Base-by-base conservation (phyloP, 2,888 invertebrate genomes). In the Bombylius discolor region DNA sequence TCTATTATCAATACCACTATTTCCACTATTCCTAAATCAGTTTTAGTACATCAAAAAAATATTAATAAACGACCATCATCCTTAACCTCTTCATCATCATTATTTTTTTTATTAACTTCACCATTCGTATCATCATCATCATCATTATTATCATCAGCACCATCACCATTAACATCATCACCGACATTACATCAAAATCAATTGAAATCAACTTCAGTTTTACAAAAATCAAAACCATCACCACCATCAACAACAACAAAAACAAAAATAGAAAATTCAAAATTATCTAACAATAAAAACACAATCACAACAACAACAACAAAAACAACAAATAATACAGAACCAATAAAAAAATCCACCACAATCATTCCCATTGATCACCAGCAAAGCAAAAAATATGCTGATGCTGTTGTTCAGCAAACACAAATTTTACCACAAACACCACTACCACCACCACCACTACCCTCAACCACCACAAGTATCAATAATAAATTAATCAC, bases 401-500 rank as follows among this genome's bases (percentile, higher is more conserved):
- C 51, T 23, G 32, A 39, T 23, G 23, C 23, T 23, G 23, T 23
- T 23, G 23, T 23, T 23, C 23, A 23, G 23, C 23, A 44, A 56
- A 45, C 51, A 54, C 57, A 52, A 55, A 48, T 47, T 52, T 31
- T 33, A 56, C 56, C 23, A 53, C 53, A 53, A 49, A 8, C 46
- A 46, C 46, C 46, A 46, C 12, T 8, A 47, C 6, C 47, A 47
- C 54, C 49, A 54, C 54, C 31, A 53, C 53, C 54, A 54, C 49
- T 44, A 45, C 49, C 54, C 45, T 54, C 54, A 54, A 54, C 49
- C 49, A 52, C 46, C n/a, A 55, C 46, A 51, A 52, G 45, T 46
- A 56, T 34, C 51, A 51, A 57, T 56, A 62, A 63, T 56, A 62
- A 63, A 60, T 62, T 48, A 49, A 55, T 58, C 56, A 47, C 52